Conservation (phyloP, 1,140 invertebrate genomes). For the Prorops nasuta region DNA sequence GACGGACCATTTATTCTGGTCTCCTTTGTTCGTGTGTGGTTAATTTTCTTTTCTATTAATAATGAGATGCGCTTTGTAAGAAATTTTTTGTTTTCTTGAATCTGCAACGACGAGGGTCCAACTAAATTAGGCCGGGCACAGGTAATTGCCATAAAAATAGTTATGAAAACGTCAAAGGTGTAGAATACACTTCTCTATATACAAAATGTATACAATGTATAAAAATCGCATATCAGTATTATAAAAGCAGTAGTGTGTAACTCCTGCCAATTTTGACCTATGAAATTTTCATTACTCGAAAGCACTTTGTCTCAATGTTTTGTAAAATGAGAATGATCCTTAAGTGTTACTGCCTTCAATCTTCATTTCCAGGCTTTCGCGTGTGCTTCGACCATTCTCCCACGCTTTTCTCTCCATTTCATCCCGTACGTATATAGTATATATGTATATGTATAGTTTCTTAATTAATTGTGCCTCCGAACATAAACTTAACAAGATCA, state of each 20-base stretch:
- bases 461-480: no score
- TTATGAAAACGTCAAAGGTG: slow-evolving; percentile 6
- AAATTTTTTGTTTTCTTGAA: slow-evolving; percentile 4
- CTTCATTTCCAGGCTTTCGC: no score
- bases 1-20: neutral
- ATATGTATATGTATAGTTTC: no score
- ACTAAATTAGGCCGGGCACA: slow-evolving; percentile 17
- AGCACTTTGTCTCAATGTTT: neutral
- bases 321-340: neutral
- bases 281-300: neutral
- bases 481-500: no score
- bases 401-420: no score
- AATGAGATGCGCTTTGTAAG: neutral
- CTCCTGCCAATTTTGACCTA: neutral
- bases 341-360: neutral
- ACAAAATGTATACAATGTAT: slow-evolving; percentile 28
- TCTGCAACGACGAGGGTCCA: slow-evolving; percentile 3
- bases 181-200: slow-evolving; percentile 12
- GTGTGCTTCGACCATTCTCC: no score
- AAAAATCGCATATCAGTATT: slow-evolving; percentile 16
- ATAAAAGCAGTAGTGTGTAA: neutral
- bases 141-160: slow-evolving; percentile 11
- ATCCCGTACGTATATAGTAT: no score
- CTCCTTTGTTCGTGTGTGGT: neutral
- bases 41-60: neutral